Conservation (phyloP, 2,113 vertebrate species). For the Seriola dumerili region DNA sequence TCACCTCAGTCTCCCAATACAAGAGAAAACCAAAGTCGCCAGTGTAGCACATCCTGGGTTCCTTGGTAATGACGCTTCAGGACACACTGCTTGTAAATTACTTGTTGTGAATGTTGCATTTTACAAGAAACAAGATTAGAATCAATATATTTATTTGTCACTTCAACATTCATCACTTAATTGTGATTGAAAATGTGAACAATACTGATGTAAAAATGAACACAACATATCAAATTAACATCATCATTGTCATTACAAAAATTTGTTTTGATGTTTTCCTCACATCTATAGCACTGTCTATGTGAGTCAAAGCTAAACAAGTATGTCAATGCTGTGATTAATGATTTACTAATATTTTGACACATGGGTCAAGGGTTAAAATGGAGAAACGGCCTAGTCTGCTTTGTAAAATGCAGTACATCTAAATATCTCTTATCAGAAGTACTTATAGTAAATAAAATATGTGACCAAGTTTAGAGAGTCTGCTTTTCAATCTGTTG, state of each 20-base stretch:
- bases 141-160: slow-evolving; percentile 26
- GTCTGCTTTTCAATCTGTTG: too few species aligned
- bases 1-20: slow-evolving; percentile 64
- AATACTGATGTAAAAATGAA: not conserved
- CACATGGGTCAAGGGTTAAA: not conserved
- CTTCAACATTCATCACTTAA: not conserved
- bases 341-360: not conserved
- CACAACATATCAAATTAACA: not conserved
- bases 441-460: not conserved
- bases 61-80: slow-evolving; percentile 72
- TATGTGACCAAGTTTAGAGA: too few species aligned
- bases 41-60: slow-evolving; percentile 66
- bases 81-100: slow-evolving; percentile 36
- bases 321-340: not conserved
- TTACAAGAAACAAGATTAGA: slow-evolving; percentile 57
- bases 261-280: not conserved
- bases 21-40: slow-evolving; percentile 60
- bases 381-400: not conserved
- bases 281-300: not conserved
- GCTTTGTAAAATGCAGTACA: not conserved
- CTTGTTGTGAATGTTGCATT: not conserved
- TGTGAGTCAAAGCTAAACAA: too few species aligned
- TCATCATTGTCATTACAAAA: not conserved
- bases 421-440: not conserved
- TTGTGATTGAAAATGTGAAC: not conserved